Percentiles rank a stretch among this genome's conserved stretches.
Evolutionary conservation across 2,113 vertebrate genomes (phyloP).

Genomic region (Cyprinus carpio): DNA sequence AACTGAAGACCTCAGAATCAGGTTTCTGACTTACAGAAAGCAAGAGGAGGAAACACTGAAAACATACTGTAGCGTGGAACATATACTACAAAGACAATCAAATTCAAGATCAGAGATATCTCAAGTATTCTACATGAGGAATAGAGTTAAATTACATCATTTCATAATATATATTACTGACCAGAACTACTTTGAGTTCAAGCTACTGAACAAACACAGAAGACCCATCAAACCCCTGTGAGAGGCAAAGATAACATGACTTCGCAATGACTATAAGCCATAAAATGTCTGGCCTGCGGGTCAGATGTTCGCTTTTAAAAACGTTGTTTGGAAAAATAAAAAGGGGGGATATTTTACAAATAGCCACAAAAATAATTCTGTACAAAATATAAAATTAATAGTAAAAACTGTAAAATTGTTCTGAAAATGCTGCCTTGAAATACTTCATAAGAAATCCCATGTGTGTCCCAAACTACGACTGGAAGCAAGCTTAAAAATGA

Average conservation of each 20-base stretch:
- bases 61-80: neutral
- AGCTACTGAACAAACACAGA: constrained; percentile 6
- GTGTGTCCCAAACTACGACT: neutral
- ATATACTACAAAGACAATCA: neutral
- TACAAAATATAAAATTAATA: neutral
- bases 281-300: constrained; percentile 7
- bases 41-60: neutral
- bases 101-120: neutral
- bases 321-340: neutral
- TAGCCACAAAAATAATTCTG: neutral
- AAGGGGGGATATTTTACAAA: neutral
- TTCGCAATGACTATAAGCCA: constrained; percentile 28
- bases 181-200: neutral
- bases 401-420: neutral
- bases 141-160: neutral
- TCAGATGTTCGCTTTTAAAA: neutral
- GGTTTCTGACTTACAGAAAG: neutral
- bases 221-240: constrained; percentile 21
- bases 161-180: neutral
- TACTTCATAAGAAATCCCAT: neutral
- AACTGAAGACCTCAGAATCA: neutral
- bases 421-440: neutral
- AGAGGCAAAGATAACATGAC: neutral
- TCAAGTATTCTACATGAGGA: neutral
- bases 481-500: neutral